Evolutionary conservation across 2,888 invertebrate species (phyloP).

Genomic region (Odontocolon sp.): DNA sequence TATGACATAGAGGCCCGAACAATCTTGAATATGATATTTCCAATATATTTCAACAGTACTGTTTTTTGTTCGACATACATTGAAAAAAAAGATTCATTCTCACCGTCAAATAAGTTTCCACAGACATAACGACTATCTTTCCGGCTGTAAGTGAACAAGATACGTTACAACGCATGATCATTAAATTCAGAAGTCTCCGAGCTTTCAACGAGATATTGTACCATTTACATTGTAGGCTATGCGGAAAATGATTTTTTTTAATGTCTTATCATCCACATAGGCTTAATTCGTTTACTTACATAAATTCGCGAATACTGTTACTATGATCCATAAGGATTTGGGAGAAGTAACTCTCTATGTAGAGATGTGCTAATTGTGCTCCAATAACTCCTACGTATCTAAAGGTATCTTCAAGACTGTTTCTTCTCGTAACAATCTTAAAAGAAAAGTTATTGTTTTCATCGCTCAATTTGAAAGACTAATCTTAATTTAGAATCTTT

Average conservation of each 20-base stretch:
- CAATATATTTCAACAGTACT: neutral
- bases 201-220: slow-evolving; percentile 26
- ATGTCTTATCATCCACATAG: neutral
- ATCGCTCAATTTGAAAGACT: neutral
- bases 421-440: neutral
- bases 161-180: slow-evolving; percentile 30
- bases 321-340: slow-evolving; percentile 26
- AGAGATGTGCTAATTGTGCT: slow-evolving; percentile 18
- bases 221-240: slow-evolving; percentile 45
- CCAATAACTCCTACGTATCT: neutral
- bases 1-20: neutral
- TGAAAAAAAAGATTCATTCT: neutral
- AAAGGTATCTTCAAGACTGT: neutral
- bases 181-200: slow-evolving; percentile 39
- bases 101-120: slow-evolving; percentile 42
- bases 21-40: neutral
- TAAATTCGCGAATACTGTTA: neutral
- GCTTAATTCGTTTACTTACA: neutral
- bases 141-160: slow-evolving; percentile 52
- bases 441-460: neutral
- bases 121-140: slow-evolving; percentile 43
- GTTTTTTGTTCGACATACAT: neutral
- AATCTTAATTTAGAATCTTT: neutral
- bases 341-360: slow-evolving; percentile 25
- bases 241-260: neutral